A percentile compares a stretch with the other conserved stretches of the same genome.
phyloP scores from a whole-genome alignment of 2,797 vertebrate genomes.

The Chloroceryle inda region DNA sequence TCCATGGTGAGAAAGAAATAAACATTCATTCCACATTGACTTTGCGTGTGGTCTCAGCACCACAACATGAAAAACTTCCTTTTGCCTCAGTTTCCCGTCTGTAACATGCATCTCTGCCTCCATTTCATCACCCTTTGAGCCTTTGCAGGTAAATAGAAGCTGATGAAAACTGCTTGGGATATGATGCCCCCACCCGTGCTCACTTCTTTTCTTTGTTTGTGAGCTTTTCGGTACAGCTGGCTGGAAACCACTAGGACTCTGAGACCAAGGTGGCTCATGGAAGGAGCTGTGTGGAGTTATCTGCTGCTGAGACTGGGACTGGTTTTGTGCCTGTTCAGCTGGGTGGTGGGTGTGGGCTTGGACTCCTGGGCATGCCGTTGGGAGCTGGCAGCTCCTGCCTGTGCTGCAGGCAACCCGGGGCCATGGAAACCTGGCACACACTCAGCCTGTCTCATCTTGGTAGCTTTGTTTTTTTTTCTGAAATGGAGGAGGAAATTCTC shows the following conservation, averaged over 20 bases:
- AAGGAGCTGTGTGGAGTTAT: not conserved
- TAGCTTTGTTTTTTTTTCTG: not conserved
- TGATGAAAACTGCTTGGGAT: not conserved
- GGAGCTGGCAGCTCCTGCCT: not conserved
- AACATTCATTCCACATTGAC: rapidly evolving
- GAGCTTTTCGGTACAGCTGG: not conserved
- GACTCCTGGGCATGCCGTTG: rapidly evolving
- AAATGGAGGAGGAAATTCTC: not conserved
- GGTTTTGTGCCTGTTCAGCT: not conserved
- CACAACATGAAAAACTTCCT: not conserved
- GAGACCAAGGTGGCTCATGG: not conserved
- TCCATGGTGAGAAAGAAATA: not conserved
- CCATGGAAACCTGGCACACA: rapidly evolving
- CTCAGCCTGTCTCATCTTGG: not conserved
- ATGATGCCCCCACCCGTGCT: not conserved
- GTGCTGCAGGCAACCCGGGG: rapidly evolving
- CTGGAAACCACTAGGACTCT: not conserved
- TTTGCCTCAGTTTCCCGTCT: not conserved
- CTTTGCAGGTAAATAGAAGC: not conserved
- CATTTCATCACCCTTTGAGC: not conserved
- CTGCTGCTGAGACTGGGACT: not conserved
- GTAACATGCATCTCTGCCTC: not conserved
- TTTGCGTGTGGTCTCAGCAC: not conserved
- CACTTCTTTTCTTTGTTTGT: not conserved
- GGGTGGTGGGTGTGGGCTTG: not conserved